phyloP scores from a whole-genome alignment of 2,113 vertebrate genomes.

The Scytalopus superciliaris region DNA sequence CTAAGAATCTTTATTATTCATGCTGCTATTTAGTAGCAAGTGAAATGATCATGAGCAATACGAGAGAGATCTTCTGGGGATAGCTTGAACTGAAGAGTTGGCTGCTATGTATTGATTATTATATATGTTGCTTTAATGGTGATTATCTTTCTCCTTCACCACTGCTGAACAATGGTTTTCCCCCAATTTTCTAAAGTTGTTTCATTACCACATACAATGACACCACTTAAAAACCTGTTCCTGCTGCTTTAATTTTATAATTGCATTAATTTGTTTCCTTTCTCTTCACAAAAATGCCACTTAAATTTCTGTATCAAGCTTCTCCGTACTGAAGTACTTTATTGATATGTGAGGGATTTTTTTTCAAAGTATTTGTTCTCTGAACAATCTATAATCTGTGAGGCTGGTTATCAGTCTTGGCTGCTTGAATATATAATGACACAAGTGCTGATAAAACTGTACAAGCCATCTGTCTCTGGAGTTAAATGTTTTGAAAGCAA shows the following conservation, averaged over 20 bases:
- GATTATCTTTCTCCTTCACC: conserved; percentile 26
- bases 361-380: conserved; percentile 36
- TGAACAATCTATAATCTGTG: conserved; percentile 27
- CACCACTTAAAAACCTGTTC: conserved; percentile 48
- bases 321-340: conserved; percentile 44
- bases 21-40: not conserved
- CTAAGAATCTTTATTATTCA: not conserved
- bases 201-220: conserved; percentile 35
- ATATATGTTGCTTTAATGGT: conserved; percentile 16
- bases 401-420: conserved; percentile 50
- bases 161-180: conserved; percentile 25
- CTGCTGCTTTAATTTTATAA: conserved; percentile 55
- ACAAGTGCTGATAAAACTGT: conserved; percentile 50
- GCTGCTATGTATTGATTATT: not conserved
- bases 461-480: conserved; percentile 66
- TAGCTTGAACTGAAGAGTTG: not conserved
- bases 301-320: conserved; percentile 5
- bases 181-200: conserved; percentile 35
- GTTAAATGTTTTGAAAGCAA: conserved; percentile 70
- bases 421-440: conserved; percentile 66
- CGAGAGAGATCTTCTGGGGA: not conserved
- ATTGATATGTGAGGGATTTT: not conserved
- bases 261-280: conserved; percentile 35
- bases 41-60: not conserved
- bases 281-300: conserved; percentile 43